These are phyloP conservation scores for Scaptomyza pallida DNA, from an alignment of 1,140 invertebrate species.

Conservation along the genomic window DNA sequence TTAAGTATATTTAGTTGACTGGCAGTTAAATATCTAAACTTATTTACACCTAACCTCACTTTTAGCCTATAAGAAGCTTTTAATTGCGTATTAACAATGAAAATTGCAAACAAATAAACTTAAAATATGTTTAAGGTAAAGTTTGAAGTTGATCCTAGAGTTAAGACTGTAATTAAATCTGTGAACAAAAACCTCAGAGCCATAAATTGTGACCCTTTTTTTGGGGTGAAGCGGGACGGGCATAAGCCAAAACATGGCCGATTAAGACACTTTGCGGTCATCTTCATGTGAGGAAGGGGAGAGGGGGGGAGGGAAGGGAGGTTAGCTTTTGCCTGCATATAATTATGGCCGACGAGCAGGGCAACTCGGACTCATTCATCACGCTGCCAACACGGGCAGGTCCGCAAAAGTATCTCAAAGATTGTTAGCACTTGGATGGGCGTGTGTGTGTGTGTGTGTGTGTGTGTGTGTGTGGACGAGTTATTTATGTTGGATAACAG, in stretches of 20 bases:
- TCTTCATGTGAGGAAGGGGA: constrained; percentile 23
- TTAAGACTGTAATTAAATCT: constrained; percentile 37
- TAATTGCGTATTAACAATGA: too few relatives aligned
- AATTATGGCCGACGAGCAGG: constrained; percentile 33
- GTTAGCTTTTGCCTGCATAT: constrained; percentile 31
- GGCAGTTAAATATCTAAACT: too few relatives aligned
- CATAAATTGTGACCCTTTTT: constrained; percentile 34
- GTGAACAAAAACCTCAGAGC: constrained; percentile 26
- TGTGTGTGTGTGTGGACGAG: constrained; percentile 29
- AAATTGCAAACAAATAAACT: constrained; percentile 8
- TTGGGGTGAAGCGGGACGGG: background rate
- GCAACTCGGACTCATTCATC: constrained; percentile 60
- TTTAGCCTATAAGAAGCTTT: background rate
- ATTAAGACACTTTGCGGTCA: constrained; percentile 55
- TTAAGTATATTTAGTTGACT: too few relatives aligned
- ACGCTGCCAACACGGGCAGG: constrained; percentile 18
- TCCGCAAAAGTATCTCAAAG: constrained; percentile 70
- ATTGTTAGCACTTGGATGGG: constrained; percentile 71
- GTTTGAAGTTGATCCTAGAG: background rate
- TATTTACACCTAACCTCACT: too few relatives aligned
- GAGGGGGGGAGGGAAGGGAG: background rate
- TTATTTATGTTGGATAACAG: constrained; percentile 72
- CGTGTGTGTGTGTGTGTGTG: constrained; percentile 7
- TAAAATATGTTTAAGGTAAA: background rate
- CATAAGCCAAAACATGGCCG: constrained; percentile 14